Base-by-base conservation (phyloP, 2,888 invertebrate species). In the Ctena decussata region DNA sequence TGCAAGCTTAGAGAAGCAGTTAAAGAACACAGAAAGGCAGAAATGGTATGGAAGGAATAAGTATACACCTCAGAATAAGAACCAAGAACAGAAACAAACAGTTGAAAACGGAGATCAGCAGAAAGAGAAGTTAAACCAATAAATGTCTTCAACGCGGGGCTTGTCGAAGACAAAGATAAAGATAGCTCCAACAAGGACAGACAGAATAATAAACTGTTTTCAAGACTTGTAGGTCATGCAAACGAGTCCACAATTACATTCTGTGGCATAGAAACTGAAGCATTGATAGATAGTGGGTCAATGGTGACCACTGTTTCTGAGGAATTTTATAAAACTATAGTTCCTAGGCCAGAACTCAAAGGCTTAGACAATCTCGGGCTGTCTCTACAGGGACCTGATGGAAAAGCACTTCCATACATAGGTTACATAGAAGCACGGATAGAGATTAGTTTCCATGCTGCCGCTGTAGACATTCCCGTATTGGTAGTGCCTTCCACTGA, bases 221-320 rank as follows among this genome's bases (percentile, higher is more conserved):
- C n/a, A n/a, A 73, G 73, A 46, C 24, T 75, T n/a, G 49, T 37
- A 11, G 57, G 75, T 24, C 46, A 75, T 12, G 30, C 75, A 24
- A 53, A 57, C 35, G 75, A 75, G 12, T 30, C 39, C 21, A 2
- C 15, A 6, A 30, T 73, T 73, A 12, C 2, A 27, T 41, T 73
- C 3, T 44, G 49, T 18, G 71, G 71, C 3, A 11, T 27, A 5
- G 27, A 15, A 57, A 35, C 44, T 18, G 41, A 71, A 18, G 72
- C 79, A 27, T 57, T 79, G 27, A 72, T 79, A 21, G 79, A 79
- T 39, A 79, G 69, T 11, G 79, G 79, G 39, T 79, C 72, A 24
- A 71, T 57, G 79, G 41, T 79, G 0, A 79, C 69, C 30, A 71
- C 72, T n/a, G 27, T 72, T 21, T 53, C 53, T 53, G 46, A 44